These are phyloP conservation scores for Drosophila arizonae DNA, from an alignment of 1,140 invertebrate species.

Conservation along the genomic window DNA sequence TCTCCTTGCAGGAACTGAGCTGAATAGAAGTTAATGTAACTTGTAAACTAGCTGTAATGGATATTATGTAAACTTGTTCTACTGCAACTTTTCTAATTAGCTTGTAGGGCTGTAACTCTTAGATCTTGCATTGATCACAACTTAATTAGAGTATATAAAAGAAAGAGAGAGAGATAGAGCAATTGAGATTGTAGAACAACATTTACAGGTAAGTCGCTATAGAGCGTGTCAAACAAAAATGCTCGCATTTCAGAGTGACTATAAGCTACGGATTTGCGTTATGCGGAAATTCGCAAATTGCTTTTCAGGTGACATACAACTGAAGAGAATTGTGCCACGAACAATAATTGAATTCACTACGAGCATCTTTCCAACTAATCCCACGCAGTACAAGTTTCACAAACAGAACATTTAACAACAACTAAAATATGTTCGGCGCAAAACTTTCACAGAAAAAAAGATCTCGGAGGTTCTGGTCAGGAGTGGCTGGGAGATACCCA, in stretches of 20 bases:
- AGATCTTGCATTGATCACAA: too few species aligned
- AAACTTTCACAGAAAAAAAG: conserved; percentile 23
- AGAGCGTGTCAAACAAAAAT: not conserved
- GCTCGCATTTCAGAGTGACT: conserved; percentile 6
- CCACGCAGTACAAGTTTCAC: conserved; percentile 47
- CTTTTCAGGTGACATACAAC: conserved; percentile 28
- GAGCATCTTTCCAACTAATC: conserved; percentile 48
- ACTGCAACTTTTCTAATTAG: not conserved
- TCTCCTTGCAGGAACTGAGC: not conserved
- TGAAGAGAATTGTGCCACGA: conserved; percentile 11
- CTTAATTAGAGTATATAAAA: too few species aligned
- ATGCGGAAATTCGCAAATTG: conserved; percentile 45
- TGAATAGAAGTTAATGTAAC: not conserved
- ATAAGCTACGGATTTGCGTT: conserved; percentile 34
- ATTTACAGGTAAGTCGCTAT: too few species aligned
- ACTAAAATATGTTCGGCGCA: conserved; percentile 24
- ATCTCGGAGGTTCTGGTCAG: not conserved
- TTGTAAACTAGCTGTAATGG: not conserved
- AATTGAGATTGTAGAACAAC: too few species aligned
- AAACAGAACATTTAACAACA: conserved; percentile 26
- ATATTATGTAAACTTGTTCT: too few species aligned
- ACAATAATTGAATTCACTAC: conserved; percentile 69
- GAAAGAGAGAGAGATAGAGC: too few species aligned
- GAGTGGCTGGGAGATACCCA: too few species aligned
- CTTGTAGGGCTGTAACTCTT: not conserved